phyloP scores from a whole-genome alignment of 2,888 invertebrate genomes.

The Pollenia angustigena region DNA sequence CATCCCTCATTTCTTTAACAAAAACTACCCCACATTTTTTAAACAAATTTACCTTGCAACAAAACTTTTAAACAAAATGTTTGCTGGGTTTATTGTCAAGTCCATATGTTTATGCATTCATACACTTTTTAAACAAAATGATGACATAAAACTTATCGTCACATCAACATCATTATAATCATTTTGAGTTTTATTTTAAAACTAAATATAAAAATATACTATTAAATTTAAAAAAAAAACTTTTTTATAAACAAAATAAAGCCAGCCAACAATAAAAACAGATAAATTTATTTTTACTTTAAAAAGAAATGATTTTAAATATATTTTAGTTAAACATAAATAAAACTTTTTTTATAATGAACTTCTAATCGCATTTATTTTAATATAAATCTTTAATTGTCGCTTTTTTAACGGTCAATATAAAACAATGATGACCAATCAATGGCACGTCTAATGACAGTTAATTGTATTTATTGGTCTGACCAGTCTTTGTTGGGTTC shows the following conservation, averaged over 20 bases:
- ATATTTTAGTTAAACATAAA: not conserved
- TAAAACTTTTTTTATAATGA: not conserved
- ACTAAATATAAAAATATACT: not conserved
- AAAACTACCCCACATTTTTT: too few species aligned
- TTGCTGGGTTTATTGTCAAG: constrained; percentile 15
- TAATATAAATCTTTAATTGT: constrained; percentile 19
- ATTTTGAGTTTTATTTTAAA: constrained; percentile 6
- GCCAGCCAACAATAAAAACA: not conserved
- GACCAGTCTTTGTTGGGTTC: too few species aligned
- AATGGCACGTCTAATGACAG: constrained; percentile 2
- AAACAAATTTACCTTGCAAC: not conserved
- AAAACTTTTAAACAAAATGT: not conserved
- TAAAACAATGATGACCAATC: not conserved
- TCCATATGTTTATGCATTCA: constrained; percentile 5
- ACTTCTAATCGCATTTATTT: constrained; percentile 4
- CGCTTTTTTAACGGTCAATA: not conserved
- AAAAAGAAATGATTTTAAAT: not conserved
- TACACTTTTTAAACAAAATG: constrained; percentile 9
- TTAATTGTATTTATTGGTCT: not conserved
- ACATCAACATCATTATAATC: constrained; percentile 18
- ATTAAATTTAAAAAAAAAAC: not conserved
- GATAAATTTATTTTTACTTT: not conserved
- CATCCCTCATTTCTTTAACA: too few species aligned
- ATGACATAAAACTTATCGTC: constrained; percentile 29
- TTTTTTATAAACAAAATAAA: not conserved